Base-by-base conservation (phyloP, 2,888 invertebrate genomes). In the Xylophagus ater region DNA sequence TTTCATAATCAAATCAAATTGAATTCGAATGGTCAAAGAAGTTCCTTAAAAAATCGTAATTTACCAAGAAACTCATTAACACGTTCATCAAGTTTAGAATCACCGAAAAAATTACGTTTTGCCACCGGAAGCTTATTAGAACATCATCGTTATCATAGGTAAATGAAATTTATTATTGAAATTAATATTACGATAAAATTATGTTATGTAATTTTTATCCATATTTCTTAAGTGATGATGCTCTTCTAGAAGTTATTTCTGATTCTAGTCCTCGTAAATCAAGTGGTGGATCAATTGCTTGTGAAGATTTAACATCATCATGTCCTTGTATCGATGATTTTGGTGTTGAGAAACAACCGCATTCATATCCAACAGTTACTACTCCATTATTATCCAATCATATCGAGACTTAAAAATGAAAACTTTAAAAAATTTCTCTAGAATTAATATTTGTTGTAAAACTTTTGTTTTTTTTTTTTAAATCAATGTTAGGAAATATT, bases 91-190 rank as follows among this genome's bases (percentile, higher is more conserved):
- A 86, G 85, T 58, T 72, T 83, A 53, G 86, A 87, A 61, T 86
- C 86, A 45, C 85, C 86, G 34, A 87, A 87, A 59, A 78, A 81
- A 51, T 64, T 87, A 42, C 70, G 87, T 44, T 87, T 86, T 55
- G 85, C 83, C 2, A 75, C 78, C 15, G 79, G 78, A 12, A 77
- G 73, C 51, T 71, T 77, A 45, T 59, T 81, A 47, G 65, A 65
- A 41, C 61, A 63, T 46, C 64, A 65, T 52, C 60, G 65, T 3
- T 63, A 61, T 51, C 64, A 65, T 44, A 62, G 64, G 64, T 60
- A 17, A 17, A 17, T 19, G 20, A 12, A 10, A 36, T 28, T 17
- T 5, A 17, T 8, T n/a, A 21, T 34, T 14, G 4, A 17, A 34
- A 23, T 25, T 24, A 10, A 13, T 12, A 25, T 14, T 20, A 12